phyloP scores from a whole-genome alignment of 1,140 invertebrate species.

The Tetramorium simillimum region DNA sequence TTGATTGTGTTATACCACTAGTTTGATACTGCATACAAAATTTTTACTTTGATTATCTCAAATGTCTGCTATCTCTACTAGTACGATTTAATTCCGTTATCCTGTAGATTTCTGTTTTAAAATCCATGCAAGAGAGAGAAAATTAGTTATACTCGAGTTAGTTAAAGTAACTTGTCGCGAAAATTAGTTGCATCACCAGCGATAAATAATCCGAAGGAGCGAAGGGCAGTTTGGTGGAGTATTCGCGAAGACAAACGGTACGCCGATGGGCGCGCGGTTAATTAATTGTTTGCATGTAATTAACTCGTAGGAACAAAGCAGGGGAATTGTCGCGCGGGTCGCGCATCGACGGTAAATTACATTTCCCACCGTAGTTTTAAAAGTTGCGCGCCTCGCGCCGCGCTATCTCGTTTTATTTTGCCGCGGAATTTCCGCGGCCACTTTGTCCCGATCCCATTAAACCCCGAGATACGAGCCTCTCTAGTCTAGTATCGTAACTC shows the following conservation, averaged over 20 bases:
- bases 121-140: background rate
- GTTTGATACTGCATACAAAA: background rate
- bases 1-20: background rate
- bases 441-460: slow-evolving; percentile 57
- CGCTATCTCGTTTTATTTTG: slow-evolving; percentile 57
- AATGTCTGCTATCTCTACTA: background rate
- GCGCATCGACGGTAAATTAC: slow-evolving; percentile 48
- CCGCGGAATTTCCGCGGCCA: slow-evolving; percentile 51
- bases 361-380: slow-evolving; percentile 60
- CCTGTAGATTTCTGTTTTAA: slow-evolving; percentile 6
- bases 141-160: slow-evolving; percentile 12
- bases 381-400: slow-evolving; percentile 31
- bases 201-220: slow-evolving; percentile 25
- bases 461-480: slow-evolving; percentile 49
- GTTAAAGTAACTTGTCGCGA: background rate
- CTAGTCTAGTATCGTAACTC: slow-evolving; percentile 40
- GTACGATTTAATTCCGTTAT: background rate
- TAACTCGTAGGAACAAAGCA: slow-evolving; percentile 50
- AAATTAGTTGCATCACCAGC: slow-evolving; percentile 11
- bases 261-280: slow-evolving; percentile 41
- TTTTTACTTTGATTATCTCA: background rate
- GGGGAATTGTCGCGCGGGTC: slow-evolving; percentile 35
- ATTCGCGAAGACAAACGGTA: slow-evolving; percentile 40
- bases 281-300: slow-evolving; percentile 58
- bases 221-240: background rate